phyloP scores from a whole-genome alignment of 2,113 vertebrate species.

The Xenopus laevis region DNA sequence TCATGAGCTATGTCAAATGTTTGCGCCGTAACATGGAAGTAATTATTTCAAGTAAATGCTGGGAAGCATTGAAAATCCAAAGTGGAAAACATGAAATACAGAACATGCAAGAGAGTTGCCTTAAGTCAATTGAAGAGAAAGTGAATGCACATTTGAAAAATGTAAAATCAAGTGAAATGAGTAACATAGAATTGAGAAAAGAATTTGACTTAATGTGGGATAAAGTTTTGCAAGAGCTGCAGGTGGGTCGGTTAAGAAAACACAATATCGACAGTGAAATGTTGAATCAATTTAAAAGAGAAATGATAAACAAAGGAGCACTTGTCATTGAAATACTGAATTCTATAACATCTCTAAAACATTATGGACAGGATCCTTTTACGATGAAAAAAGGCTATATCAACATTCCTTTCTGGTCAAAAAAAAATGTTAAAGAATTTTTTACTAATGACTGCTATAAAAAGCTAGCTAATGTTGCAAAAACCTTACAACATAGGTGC shows the following conservation, averaged over 20 bases:
- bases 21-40: conserved; percentile 48
- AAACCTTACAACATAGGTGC: conserved; percentile 52
- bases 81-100: conserved; percentile 48
- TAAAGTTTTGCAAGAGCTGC: conserved; percentile 38
- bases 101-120: neutral
- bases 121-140: conserved; percentile 49
- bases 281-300: conserved; percentile 51
- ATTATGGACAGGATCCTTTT: conserved; percentile 40
- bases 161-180: conserved; percentile 44
- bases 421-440: conserved; percentile 44
- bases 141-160: conserved; percentile 51
- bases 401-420: neutral
- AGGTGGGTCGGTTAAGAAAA: conserved; percentile 46
- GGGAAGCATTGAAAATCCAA: conserved; percentile 48
- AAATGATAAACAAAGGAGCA: conserved; percentile 50
- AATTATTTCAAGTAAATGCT: conserved; percentile 42
- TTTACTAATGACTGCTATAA: conserved; percentile 56
- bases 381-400: conserved; percentile 49
- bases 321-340: conserved; percentile 54
- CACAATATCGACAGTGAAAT: conserved; percentile 56
- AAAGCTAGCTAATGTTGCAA: conserved; percentile 47
- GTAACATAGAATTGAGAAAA: conserved; percentile 52
- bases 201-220: conserved; percentile 67
- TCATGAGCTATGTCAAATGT: conserved; percentile 49
- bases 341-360: conserved; percentile 36